Base-by-base conservation (phyloP, 1,140 invertebrate species). In the Cydia splendana region DNA sequence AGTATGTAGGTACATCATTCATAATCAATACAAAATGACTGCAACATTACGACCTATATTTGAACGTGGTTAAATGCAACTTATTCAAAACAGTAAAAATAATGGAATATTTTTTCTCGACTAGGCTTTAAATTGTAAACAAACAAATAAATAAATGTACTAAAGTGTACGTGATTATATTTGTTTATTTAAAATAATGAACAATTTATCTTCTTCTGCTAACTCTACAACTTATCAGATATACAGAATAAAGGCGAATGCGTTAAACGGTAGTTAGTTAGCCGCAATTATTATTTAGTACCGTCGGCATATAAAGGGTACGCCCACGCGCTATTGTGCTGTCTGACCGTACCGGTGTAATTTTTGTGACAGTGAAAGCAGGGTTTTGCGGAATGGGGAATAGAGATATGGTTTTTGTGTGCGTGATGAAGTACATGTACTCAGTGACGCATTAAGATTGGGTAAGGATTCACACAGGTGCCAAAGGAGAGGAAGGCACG, bases 251-350 rank as follows among this genome's bases (percentile, higher is more conserved):
- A 84, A 83, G 84, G 78, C 84, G 87, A 87, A 84, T 90, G 87
- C 88, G 88, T 88, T 92, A 88, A 88, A 87, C 88, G 88, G 90
- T 91, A 88, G 89, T 92, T 91, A 90, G 88, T 91, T 90, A 92
- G 82, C 78, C 83, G 81, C 85, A 88, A 90, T 90, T 91, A 90
- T 91, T 92, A 92, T 92, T 91, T 88, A 91, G 87, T 88, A 83
- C 88, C 77, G 65, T 62, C 73, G 80, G 80, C 80, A 77, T 77
- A 86, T 85, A 89, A 91, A 89, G 82, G 81, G 76, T 77, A 84
- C 85, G 83, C 87, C 88, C 81, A 90, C 87, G 85, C 86, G 18
- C 67, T 38, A 71, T 74, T 28, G 45, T 30, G 51, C 42, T 77
- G 62, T 53, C 65, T 65, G 15, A 69, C 67, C 9, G 67, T 45